Conservation (phyloP, 2,797 vertebrate species). For the Spinus pinus region DNA sequence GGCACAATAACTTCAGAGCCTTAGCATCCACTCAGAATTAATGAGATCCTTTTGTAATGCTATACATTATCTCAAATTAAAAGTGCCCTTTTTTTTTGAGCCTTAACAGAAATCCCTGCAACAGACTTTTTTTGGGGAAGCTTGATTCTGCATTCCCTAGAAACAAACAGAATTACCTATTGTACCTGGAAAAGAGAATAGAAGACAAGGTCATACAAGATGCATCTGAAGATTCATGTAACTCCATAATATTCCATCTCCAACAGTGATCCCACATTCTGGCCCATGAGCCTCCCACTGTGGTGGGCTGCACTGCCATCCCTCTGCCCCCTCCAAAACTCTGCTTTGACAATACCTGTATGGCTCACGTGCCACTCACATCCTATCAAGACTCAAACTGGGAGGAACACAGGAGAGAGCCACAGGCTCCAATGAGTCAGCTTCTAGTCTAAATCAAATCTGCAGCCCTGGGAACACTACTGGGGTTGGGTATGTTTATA, state of each 20-base stretch:
- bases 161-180: not conserved
- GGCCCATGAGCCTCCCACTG: not conserved
- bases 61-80: not conserved
- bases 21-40: not conserved
- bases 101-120: not conserved
- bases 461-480: not conserved
- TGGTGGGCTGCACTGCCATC: not conserved
- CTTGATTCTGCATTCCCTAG: not conserved
- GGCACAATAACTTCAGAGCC: not conserved
- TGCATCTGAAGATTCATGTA: not conserved
- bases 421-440: not conserved
- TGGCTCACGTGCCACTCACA: rapidly evolving
- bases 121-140: not conserved
- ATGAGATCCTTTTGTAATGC: not conserved
- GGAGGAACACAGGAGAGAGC: not conserved
- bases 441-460: not conserved
- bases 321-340: not conserved
- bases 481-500: not conserved
- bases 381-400: not conserved
- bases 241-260: not conserved
- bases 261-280: not conserved
- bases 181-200: not conserved
- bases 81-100: not conserved
- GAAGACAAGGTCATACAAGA: not conserved
- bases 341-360: not conserved